Evolutionary conservation across 2,113 vertebrate genomes (phyloP), one percentile per base, ranked within the genome.

Genomic region (Thamnophis sirtalis): DNA sequence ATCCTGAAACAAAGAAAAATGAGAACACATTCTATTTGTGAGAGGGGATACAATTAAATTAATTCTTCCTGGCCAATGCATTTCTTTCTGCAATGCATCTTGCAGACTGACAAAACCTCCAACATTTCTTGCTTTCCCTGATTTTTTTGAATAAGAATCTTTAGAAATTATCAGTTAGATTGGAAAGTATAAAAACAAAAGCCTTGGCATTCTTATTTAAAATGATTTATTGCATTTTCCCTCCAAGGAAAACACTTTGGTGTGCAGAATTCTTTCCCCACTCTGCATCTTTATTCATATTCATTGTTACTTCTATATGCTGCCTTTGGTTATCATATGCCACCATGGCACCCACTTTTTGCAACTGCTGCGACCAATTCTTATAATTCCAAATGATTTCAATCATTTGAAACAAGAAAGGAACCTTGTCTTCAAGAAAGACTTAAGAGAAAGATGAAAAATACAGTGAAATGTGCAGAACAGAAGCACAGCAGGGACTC

Each of bases 401-500:
- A 80, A 80, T 19, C 73, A 43, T 80, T 38, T 19, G 33, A 80
- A 80, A 80, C 17, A 80, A 80, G 38, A 68, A 33, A 53, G 28
- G 22, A 86, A 86, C 13, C 49, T 10, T 33, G 48, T 56, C 19
- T 26, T 49, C 28, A 26, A 87, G 43, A 55, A 91, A 54, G 50
- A 9, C 38, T 54, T 55, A 10, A 21, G n/a, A 49, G 53, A 33
- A 55, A 26, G 49, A 68, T 89, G 48, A 63, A 89, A 80, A 54
- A 50, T 86, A n/a, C 19, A 48, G 28, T 58, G 15, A 53, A 49
- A 60, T 84, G 51, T 92, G 13, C 87, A 43, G 43, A 94, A 90
- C 21, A 48, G 3, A 21, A 0, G 21, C 1, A 5, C 0, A 68
- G 8, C 13, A 0, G 0, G 19, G 21, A 21, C 0, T 38, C 0